These are phyloP conservation scores for Oreonectes daqikongensis DNA, from an alignment of 2,797 vertebrate genomes.

Conservation along the genomic window DNA sequence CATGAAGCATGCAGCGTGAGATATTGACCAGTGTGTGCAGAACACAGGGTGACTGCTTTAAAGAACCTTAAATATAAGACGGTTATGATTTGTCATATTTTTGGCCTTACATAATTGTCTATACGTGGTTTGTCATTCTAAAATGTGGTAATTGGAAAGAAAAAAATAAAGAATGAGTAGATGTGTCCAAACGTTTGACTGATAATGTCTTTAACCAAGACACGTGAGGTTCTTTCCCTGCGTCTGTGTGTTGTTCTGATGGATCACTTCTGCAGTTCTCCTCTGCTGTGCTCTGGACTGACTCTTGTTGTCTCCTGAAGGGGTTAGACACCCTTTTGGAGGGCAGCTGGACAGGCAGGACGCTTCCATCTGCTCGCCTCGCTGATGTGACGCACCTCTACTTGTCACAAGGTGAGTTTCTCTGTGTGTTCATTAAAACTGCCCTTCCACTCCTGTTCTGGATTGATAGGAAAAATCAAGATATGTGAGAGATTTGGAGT, in stretches of 20 bases:
- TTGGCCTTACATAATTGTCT: too few species aligned
- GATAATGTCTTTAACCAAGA: neutral
- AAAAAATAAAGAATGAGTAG: neutral
- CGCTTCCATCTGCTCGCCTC: slow-evolving; percentile 53
- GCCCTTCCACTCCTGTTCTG: too few species aligned
- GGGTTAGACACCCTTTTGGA: slow-evolving; percentile 71
- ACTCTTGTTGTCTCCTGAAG: slow-evolving; percentile 80
- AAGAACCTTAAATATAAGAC: neutral
- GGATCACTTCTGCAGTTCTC: slow-evolving; percentile 28
- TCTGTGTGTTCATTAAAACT: slow-evolving; percentile 64
- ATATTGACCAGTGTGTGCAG: too few species aligned
- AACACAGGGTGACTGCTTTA: too few species aligned
- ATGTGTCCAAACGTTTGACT: neutral
- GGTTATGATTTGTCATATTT: too few species aligned
- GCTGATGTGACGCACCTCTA: slow-evolving; percentile 49
- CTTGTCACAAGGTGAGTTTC: slow-evolving; percentile 69
- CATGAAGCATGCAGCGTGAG: too few species aligned
- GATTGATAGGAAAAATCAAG: slow-evolving; percentile 28
- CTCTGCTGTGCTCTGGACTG: slow-evolving; percentile 67
- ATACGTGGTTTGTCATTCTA: too few species aligned
- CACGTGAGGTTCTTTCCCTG: neutral
- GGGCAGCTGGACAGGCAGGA: slow-evolving; percentile 67
- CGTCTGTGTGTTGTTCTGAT: slow-evolving; percentile 33
- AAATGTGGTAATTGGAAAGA: too few species aligned
- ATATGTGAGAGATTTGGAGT: neutral